Percentiles rank a stretch among this genome's conserved stretches.
Conservation (phyloP, 2,113 vertebrate genomes). For the Peromyscus polionotus region DNA sequence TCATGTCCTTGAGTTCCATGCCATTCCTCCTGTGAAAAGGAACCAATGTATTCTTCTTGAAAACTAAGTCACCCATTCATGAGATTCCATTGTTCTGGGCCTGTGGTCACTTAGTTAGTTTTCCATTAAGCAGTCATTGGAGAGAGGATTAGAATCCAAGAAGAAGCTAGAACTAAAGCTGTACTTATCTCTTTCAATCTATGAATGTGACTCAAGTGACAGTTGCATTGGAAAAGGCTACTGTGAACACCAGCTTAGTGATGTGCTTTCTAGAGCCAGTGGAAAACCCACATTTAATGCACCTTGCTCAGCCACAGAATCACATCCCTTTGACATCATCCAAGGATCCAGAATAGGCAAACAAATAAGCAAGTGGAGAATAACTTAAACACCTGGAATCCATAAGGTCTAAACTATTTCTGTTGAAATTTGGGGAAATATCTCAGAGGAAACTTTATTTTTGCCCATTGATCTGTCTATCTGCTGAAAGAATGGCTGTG, state of each 20-base stretch:
- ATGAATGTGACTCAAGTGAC: not conserved
- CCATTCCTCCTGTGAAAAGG: not conserved
- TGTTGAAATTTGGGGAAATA: not conserved
- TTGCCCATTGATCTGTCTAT: not conserved
- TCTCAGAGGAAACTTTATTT: not conserved
- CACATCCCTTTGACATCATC: not conserved
- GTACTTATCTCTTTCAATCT: not conserved
- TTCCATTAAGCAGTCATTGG: not conserved
- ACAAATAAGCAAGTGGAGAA: not conserved
- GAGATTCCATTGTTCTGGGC: not conserved
- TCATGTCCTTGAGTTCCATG: not conserved
- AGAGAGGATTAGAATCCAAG: not conserved
- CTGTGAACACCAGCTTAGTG: not conserved
- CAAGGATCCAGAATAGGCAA: not conserved
- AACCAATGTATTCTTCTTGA: not conserved
- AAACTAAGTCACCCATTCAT: not conserved
- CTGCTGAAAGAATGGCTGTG: not conserved
- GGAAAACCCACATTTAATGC: not conserved
- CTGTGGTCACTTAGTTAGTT: not conserved
- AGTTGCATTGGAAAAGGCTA: not conserved
- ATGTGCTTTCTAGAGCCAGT: not conserved
- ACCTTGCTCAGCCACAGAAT: not conserved
- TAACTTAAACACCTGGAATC: not conserved
- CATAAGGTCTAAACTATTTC: not conserved
- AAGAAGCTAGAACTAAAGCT: not conserved